A percentile compares a stretch with the other conserved stretches of the same genome.
Conservation (phyloP, 2,113 vertebrate genomes). For the Grantiella picta region DNA sequence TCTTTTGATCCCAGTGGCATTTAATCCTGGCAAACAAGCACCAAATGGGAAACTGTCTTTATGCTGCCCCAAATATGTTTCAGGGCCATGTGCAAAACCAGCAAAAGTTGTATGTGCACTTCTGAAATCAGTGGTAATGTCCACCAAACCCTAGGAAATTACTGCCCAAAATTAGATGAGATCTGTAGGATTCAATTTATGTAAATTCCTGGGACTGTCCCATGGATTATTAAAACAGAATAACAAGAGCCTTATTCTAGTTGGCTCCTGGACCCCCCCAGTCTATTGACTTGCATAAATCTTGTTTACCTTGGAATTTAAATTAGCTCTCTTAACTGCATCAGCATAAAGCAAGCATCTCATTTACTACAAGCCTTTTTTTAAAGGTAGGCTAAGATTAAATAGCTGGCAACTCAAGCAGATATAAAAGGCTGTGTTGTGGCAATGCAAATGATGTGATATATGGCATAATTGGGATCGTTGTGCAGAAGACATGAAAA, state of each 20-base stretch:
- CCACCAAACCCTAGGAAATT: background rate
- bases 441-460: background rate
- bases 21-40: background rate
- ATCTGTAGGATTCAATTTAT: background rate
- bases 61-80: background rate
- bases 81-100: background rate
- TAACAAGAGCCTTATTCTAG: background rate
- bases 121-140: background rate
- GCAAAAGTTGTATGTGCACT: background rate
- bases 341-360: slow-evolving; percentile 14
- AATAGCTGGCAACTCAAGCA: background rate
- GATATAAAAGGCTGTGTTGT: background rate
- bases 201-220: slow-evolving; percentile 6
- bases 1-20: background rate
- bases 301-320: slow-evolving; percentile 27
- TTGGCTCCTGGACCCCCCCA: background rate
- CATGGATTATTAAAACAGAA: slow-evolving; percentile 6
- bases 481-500: background rate
- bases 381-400: slow-evolving; percentile 26
- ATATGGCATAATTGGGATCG: background rate
- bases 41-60: background rate
- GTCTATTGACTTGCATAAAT: slow-evolving; percentile 41
- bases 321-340: slow-evolving; percentile 46
- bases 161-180: background rate
- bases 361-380: background rate